phyloP scores from a whole-genome alignment of 2,113 vertebrate species.

The Toxostoma redivivum region DNA sequence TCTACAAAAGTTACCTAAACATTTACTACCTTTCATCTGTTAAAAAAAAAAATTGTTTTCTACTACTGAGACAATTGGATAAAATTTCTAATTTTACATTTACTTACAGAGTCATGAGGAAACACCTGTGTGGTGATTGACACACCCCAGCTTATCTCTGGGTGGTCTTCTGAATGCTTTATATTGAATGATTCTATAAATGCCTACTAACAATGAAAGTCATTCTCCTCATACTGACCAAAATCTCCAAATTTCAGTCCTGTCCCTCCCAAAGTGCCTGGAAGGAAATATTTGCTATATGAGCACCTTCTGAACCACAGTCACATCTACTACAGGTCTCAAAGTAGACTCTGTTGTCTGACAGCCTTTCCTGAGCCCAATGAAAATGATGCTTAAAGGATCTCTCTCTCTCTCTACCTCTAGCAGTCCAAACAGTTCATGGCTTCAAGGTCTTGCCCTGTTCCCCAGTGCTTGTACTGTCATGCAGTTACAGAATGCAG shows the following conservation, averaged over 20 bases:
- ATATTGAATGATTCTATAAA: background rate
- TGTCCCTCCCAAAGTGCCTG: background rate
- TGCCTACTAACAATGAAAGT: background rate
- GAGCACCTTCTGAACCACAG: background rate
- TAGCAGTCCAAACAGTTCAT: background rate
- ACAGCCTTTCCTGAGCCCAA: background rate
- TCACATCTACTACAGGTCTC: background rate
- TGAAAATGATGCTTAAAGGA: background rate
- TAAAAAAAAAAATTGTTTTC: background rate
- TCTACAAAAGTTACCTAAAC: background rate
- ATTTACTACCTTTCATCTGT: background rate
- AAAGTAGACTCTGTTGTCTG: background rate
- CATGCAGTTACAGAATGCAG: background rate
- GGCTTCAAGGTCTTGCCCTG: background rate
- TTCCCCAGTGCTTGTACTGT: background rate
- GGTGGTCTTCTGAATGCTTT: background rate
- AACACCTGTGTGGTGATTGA: background rate
- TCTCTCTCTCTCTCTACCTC: background rate
- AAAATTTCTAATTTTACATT: background rate
- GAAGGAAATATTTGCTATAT: accelerated
- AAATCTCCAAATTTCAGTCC: background rate
- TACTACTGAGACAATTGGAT: background rate
- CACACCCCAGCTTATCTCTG: background rate
- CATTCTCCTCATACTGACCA: background rate
- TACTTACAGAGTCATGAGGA: background rate